Evolutionary conservation across 2,113 vertebrate genomes (phyloP), one percentile per base, ranked within the genome.

Genomic region (Nematolebias whitei): DNA sequence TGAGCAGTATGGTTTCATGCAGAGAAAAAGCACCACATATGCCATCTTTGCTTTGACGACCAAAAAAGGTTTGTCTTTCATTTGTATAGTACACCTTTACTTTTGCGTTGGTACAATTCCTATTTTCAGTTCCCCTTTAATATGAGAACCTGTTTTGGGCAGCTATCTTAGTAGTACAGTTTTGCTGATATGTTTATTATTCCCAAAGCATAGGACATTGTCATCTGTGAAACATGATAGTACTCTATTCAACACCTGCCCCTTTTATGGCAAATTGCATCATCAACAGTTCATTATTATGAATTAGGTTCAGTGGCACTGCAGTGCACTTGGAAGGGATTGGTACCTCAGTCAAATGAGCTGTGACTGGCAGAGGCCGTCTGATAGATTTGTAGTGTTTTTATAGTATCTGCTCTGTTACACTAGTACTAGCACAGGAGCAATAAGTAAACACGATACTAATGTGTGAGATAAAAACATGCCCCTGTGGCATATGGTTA

Each of bases 241-340:
- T 51, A 35, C 38, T 49, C 60, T 6, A 35, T 24, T 58, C 39
- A 72, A 51, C 52, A 64, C 69, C 69, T 72, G 69, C 53, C 39
- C 47, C 45, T 18, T 63, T 71, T 22, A 51, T 47, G 38, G 45
- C 35, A 70, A 70, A 62, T 62, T 70, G 50, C 68, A 62, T 85
- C 76, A 76, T 84, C 70, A 79, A 49, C 65, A 83, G 71, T 87
- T 84, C 71, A 82, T 91, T 72, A 77, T 85, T 80, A 75, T 83
- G 79, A 89, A 85, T 85, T 70, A 83, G 85, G 68, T 61, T 64
- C 48, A 47, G 77, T 10, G 56, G 40, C 63, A 55, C 26, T 63
- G 71, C 70, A 13, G 70, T 43, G 26, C 55, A 83, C 74, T 84
- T 85, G 76, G 76, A 87, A 81, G 59, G 69, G 67, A 55, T 58